Evolutionary conservation across 2,113 vertebrate genomes (phyloP), one percentile per base, ranked within the genome.

Genomic region (Heptranchias perlo): DNA sequence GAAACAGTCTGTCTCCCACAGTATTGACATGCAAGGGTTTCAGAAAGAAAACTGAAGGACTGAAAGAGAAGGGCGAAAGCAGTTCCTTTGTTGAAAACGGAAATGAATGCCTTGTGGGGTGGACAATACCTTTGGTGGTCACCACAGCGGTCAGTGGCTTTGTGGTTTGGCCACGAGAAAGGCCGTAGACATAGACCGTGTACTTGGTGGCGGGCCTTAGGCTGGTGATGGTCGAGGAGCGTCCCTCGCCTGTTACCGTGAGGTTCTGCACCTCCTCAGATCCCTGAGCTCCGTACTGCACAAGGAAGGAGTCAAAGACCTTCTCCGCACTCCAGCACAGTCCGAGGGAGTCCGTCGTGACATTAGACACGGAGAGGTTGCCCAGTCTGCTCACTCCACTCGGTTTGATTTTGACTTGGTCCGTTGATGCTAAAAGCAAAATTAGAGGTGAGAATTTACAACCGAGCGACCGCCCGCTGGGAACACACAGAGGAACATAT

Each of bases 261-360:
- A 23, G 96, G 44, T 86, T 86, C 44, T 6, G 39, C 39, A 18
- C 18, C 28, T 96, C 96, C 47, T 97, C 97, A 0, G 96, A 96
- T 54, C 96, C 96, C 0, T 97, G 95, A 62, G 47, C 97, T 39
- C 96, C 95, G 14, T 97, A 97, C 73, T 97, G 97, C 44, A 97
- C 73, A 96, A 97, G 96, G 21, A 98, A 97, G 54, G 97, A 96
- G 89, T 97, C 96, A 28, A 97, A 97, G 76, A 96, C 58, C 23
- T 97, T 97, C 52, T 28, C 93, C 35, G 96, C 95, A 0, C 73
- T 96, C 97, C 97, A 98, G 0, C 95, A 96, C 44, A 98, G 97
- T 25, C 3, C 0, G 58, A 97, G 49, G 0, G 87, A 96, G 31
- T 96, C 96, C 0, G 93, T 92, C 18, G 82, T 5, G 0, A 96